phyloP scores from a whole-genome alignment of 2,888 invertebrate genomes.

The Watsonalla cultraria region DNA sequence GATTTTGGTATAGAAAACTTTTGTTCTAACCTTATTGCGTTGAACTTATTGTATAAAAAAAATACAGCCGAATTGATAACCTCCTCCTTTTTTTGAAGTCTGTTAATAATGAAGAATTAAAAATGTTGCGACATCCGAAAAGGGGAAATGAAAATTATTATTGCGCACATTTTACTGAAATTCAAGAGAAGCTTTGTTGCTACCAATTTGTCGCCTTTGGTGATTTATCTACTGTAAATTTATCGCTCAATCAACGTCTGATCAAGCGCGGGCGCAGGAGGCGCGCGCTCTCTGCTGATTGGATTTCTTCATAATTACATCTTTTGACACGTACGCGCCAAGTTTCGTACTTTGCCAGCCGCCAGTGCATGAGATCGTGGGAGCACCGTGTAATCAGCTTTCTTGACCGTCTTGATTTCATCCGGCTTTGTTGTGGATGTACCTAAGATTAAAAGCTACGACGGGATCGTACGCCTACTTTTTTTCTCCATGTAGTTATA shows the following conservation, averaged over 20 bases:
- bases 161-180: conserved; percentile 14
- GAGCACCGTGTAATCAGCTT: conserved; percentile 76
- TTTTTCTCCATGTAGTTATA: no score
- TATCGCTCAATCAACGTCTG: conserved; percentile 72
- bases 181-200: conserved; percentile 42
- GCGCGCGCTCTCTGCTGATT: conserved; percentile 60
- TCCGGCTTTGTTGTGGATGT: conserved; percentile 49
- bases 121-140: no score
- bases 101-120: no score
- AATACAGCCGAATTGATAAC: no score
- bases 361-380: conserved; percentile 73
- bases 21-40: no score
- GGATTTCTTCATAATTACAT: conserved; percentile 79
- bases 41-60: no score
- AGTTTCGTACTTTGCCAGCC: conserved; percentile 70
- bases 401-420: conserved; percentile 71
- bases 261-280: conserved; percentile 45
- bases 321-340: conserved; percentile 77
- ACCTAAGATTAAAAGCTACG: conserved; percentile 30
- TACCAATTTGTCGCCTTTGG: conserved; percentile 69
- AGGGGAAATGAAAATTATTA: no score
- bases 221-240: conserved; percentile 73
- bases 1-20: no score
- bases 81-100: no score
- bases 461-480: conserved; percentile 3